phyloP scores from a whole-genome alignment of 2,888 invertebrate genomes.

The Cepaea hortensis region DNA sequence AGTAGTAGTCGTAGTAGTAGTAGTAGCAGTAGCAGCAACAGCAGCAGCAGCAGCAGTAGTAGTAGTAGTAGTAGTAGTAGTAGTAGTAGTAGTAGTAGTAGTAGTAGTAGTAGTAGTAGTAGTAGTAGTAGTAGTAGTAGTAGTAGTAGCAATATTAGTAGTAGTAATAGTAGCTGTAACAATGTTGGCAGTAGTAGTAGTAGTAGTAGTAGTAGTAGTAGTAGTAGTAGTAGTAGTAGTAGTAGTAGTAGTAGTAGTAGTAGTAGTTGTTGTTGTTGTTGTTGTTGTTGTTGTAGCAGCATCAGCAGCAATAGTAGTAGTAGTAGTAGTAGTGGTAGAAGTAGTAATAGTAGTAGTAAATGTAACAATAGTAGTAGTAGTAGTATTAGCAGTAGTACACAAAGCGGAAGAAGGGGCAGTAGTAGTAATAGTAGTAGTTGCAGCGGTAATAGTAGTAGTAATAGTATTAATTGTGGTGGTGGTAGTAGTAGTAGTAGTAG shows the following conservation, averaged over 20 bases:
- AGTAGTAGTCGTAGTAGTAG: neutral
- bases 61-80: conserved; percentile 36
- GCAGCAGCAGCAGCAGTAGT: conserved; percentile 6
- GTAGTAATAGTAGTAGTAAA: too few species aligned
- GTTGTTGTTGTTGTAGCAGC: too few species aligned
- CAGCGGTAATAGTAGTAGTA: neutral
- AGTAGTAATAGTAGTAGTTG: conserved; percentile 6
- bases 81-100: conserved; percentile 35
- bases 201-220: neutral
- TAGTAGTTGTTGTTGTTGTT: neutral
- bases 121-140: neutral
- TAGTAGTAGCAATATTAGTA: neutral
- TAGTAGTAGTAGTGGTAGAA: too few species aligned
- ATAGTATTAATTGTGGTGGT: neutral
- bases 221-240: conserved; percentile 41
- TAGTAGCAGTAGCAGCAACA: neutral
- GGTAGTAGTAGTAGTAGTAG: conserved; percentile 28
- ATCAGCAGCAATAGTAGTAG: too few species aligned
- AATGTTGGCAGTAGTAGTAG: too few species aligned
- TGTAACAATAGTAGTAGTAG: too few species aligned
- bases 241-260: conserved; percentile 41
- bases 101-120: conserved; percentile 2
- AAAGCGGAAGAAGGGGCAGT: too few species aligned
- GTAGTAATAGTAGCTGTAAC: too few species aligned
- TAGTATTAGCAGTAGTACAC: too few species aligned